These are phyloP conservation scores for Eolophus roseicapilla DNA, from an alignment of 2,113 vertebrate genomes.

Conservation along the genomic window DNA sequence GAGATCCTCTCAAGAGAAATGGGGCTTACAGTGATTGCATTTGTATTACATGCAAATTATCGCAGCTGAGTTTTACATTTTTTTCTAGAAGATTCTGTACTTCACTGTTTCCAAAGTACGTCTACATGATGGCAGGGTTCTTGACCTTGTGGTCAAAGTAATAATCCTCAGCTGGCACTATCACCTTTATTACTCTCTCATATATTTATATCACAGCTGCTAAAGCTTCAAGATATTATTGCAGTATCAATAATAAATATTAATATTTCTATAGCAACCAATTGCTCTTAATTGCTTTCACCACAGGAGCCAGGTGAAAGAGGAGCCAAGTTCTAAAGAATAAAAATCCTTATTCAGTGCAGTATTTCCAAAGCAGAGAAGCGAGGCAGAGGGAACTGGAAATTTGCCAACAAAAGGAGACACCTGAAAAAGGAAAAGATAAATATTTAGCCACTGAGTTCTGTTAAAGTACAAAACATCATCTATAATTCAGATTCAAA, in stretches of 20 bases:
- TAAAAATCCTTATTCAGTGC: not conserved
- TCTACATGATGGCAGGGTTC: not conserved
- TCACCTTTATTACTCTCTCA: not conserved
- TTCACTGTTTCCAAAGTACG: not conserved
- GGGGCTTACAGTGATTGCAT: not conserved
- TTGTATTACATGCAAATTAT: not conserved
- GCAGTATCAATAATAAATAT: slow-evolving; percentile 46
- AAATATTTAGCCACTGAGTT: slow-evolving; percentile 50
- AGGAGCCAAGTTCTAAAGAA: not conserved
- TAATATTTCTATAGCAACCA: slow-evolving; percentile 49
- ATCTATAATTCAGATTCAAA: slow-evolving; percentile 52
- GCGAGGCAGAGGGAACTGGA: not conserved
- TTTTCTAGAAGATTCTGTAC: not conserved
- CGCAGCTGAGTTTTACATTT: not conserved
- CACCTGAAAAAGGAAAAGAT: slow-evolving; percentile 6
- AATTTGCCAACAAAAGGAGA: slow-evolving; percentile 30
- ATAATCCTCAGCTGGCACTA: slow-evolving; percentile 7
- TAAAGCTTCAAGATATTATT: slow-evolving; percentile 23
- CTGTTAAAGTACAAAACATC: slow-evolving; percentile 41
- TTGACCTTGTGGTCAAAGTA: not conserved
- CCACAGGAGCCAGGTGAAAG: slow-evolving; percentile 19
- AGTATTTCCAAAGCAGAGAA: slow-evolving; percentile 1
- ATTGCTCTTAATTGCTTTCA: slow-evolving; percentile 53
- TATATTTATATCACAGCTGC: not conserved
- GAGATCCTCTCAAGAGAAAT: not conserved